Conservation (phyloP, 2,797 vertebrate genomes). For the Enteromius trimaculatus region DNA sequence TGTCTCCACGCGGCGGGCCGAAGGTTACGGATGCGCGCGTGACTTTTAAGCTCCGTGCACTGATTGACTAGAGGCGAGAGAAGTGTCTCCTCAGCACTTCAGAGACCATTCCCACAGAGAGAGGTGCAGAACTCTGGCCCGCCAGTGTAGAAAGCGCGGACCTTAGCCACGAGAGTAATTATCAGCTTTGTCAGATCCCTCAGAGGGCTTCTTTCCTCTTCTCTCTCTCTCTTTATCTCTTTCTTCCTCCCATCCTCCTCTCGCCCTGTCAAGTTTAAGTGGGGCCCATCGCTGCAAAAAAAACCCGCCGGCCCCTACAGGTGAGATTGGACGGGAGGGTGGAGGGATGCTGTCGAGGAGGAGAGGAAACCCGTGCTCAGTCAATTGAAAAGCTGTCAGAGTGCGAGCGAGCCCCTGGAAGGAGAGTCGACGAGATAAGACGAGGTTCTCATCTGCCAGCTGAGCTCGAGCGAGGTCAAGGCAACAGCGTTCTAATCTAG, state of each 20-base stretch:
- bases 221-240: constrained; percentile 36
- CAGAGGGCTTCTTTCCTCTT: constrained; percentile 11
- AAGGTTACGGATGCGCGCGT: constrained; percentile 11
- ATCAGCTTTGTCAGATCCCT: constrained; percentile 49
- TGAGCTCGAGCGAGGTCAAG: constrained; percentile 65
- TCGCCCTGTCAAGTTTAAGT: constrained; percentile 56
- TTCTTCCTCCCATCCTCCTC: constrained; percentile 9
- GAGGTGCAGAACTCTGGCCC: constrained; percentile 25
- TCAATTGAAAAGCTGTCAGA: constrained; percentile 81
- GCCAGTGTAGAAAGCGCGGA: constrained; percentile 17
- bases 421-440: constrained; percentile 75
- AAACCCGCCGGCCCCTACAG: constrained; percentile 27
- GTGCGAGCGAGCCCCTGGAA: constrained; percentile 68
- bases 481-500: constrained; percentile 67
- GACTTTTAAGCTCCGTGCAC: background rate
- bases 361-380: constrained; percentile 66
- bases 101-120: constrained; percentile 3
- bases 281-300: constrained; percentile 52
- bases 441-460: constrained; percentile 57
- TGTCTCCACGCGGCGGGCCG: constrained; percentile 1
- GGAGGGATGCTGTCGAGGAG: constrained; percentile 65
- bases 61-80: constrained; percentile 22
- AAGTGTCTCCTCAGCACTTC: constrained; percentile 24
- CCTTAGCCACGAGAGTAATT: constrained; percentile 10
- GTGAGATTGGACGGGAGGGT: constrained; percentile 47